Base-by-base conservation (phyloP, 2,113 vertebrate genomes). In the Glareola pratincola region DNA sequence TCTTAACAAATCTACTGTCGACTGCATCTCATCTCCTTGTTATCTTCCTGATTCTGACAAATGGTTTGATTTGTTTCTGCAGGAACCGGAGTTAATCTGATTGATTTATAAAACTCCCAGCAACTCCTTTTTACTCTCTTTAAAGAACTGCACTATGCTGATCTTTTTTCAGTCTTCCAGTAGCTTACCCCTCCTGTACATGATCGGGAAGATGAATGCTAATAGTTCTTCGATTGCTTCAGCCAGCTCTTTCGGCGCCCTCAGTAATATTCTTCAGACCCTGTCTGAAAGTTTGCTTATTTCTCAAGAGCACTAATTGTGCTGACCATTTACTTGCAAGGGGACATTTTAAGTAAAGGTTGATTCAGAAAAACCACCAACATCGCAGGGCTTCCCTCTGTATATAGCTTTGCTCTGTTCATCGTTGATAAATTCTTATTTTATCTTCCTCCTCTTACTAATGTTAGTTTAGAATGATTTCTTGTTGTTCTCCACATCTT, bases 21-120 rank as follows among this genome's bases (percentile, higher is more conserved):
- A 23, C 87, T 95, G 77, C 92, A 91, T 95, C 93, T 96, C 90
- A 87, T 87, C 84, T 96, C 43, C 80, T 76, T 85, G 69, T 93
- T 97, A 85, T 96, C 87, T 41, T 88, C 66, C 48, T 60, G 74
- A 93, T 93, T 85, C 92, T 95, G 96, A 92, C 93, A 94, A 96
- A 94, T 85, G 74, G 74, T 92, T 96, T 95, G 84, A 90, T 89
- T 96, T 97, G 64, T 95, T 96, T 95, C 96, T 94, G 56, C 69
- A 64, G 91, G 69, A 91, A 29, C 69, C 90, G 80, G 51, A 78
- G 51, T 84, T 96, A 84, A 95, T 94, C 77, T 12, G 43, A 91
- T 96, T 86, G 93, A 94, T 96, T 95, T 96, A 96, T 95, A 66
- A 85, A 94, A 95, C 93, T 95, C 77, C 15, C 69, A 91, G 71